Evolutionary conservation across 2,888 invertebrate species (phyloP), one percentile per base, ranked within the genome.

Genomic region (Dynastes grantii): DNA sequence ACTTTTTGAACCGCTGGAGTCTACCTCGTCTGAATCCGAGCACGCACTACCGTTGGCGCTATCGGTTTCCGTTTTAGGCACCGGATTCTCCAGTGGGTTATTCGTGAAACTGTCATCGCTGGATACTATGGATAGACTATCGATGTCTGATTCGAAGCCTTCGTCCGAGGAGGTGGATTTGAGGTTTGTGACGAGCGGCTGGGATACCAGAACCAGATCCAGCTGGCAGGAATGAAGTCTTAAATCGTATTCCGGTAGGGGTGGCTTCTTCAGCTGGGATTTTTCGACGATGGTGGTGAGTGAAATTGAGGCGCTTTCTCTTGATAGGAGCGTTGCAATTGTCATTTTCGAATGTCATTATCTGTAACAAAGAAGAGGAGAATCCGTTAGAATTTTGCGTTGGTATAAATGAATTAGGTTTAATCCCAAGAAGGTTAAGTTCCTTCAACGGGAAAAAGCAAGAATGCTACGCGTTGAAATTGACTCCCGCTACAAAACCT

Each of bases 111-210:
- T 87, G 77, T 89, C 89, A 81, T 89, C 89, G 78, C 87, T 87
- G 3, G 89, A 89, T 0, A 89, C 84, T 61, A 89, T 83, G 2
- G 89, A 89, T 13, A 88, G 82, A 73, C 85, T 89, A 81, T 90
- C 90, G 55, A 89, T 87, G 80, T 89, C 90, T 5, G 89, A 89
- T 84, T 90, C 90, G 85, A 90, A 90, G n/a, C 90, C 90, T 82
- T 90, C 90, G 81, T 90, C 90, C 2, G 81, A 6, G 2, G 68
- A 55, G 40, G 55, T 22, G 9, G 76, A 51, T 73, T 70, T 79
- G 32, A 65, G n/a, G 40, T 40, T 65, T 3, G 65, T 16, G 65
- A 13, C 65, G 11, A 16, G 67, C 13, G 80, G 80, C n/a, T 78
- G 76, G 2, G 83, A 77, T 2, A 77, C 53, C 32, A 84, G 81